These are phyloP conservation scores for Patella pellucida DNA, from an alignment of 2,888 invertebrate species.

Conservation along the genomic window DNA sequence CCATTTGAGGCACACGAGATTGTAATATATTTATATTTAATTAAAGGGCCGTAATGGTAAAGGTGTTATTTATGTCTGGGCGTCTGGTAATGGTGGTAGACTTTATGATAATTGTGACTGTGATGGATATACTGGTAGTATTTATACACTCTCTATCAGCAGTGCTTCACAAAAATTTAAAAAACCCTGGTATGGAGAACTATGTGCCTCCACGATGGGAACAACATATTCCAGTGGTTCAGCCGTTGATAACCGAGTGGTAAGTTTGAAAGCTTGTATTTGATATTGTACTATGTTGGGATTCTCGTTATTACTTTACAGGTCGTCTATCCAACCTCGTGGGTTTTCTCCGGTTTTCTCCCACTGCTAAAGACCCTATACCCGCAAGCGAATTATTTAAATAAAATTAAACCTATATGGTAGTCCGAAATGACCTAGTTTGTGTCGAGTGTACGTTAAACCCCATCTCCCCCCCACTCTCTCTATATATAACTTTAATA, in stretches of 20 bases:
- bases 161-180: slow-evolving; percentile 81
- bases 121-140: slow-evolving; percentile 88
- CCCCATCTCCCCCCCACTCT: no score
- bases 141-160: slow-evolving; percentile 89
- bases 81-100: slow-evolving; percentile 90
- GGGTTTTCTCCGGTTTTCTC: no score
- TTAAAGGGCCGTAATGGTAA: slow-evolving; percentile 79
- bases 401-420: no score
- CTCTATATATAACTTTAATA: no score
- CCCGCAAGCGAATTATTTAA: no score
- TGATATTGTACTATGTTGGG: no score
- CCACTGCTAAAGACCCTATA: no score
- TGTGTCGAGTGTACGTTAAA: no score
- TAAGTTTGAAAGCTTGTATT: slow-evolving; percentile 72
- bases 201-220: slow-evolving; percentile 88
- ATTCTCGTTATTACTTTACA: no score
- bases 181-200: slow-evolving; percentile 93
- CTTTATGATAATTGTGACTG: slow-evolving; percentile 90
- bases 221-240: slow-evolving; percentile 92
- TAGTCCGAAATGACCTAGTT: no score
- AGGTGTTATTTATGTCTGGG: slow-evolving; percentile 92
- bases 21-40: neutral
- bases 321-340: no score
- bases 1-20: neutral
- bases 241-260: slow-evolving; percentile 88